Base-by-base conservation (phyloP, 2,888 invertebrate species). In the Catocala fraxini region DNA sequence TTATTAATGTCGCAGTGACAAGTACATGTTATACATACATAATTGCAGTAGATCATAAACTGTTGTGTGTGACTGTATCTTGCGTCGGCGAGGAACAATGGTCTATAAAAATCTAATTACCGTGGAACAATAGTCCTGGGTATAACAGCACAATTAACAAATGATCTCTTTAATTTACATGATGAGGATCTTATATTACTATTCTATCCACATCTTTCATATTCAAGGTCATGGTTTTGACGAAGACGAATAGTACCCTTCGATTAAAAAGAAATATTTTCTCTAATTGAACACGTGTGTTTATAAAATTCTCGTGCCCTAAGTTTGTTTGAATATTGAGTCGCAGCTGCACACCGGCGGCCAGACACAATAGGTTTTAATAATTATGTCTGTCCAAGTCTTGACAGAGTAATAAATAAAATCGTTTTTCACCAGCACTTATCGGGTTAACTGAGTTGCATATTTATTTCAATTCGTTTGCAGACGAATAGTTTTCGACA, bases 51-150 rank as follows among this genome's bases (percentile, higher is more conserved):
- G 54, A 57, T 66, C 56, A 67, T 73, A 70, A 75, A 73, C 68
- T 53, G 63, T 75, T 62, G 60, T 54, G 52, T 59, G 57, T 53
- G 51, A 62, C 67, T 63, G 58, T 73, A 65, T 67, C 59, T 71
- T 71, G 59, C 48, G 56, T 59, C 61, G 59, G 56, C 65, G 56
- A 43, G 59, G 68, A 79, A 86, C 85, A 86, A 87, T 87, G 71
- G 81, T 48, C 73, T 73, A 81, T 85, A 81, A 86, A 81, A 75
- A 66, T 73, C 62, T 80, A 83, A 86, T 83, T 81, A 73, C 56
- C 63, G 55, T 73, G 69, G 74, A 79, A 85, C 82, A 81, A 85
- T 83, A 65, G 80, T 58, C 48, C 58, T 77, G 49, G 25, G 43
- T 66, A 53, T 65, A 74, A 79, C 62, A 60, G 73, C 63, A 74